Base-by-base conservation (phyloP, 2,888 invertebrate species). In the Andrena chrysosceles region DNA sequence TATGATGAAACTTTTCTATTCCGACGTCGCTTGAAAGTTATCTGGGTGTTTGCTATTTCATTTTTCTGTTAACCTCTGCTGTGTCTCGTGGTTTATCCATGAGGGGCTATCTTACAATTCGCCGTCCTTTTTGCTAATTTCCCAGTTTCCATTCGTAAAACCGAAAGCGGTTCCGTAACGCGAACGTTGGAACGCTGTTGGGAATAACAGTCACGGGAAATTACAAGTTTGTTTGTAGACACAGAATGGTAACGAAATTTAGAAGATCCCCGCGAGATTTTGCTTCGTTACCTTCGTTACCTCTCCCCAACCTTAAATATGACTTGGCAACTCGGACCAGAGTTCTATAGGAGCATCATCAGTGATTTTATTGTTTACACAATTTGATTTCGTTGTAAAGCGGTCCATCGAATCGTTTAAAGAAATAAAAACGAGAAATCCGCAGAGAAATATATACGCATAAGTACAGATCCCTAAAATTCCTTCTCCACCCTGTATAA, bases 231-330 rank as follows among this genome's bases (percentile, higher is more conserved):
- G 81, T 86, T 79, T 71, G 84, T 73, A 82, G 67, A 84, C 67
- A 70, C 33, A 63, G 66, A 48, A 67, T 20, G 23, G 35, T 77
- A 88, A 86, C 67, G 69, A 88, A 88, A 88, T 86, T 84, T 86
- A 59, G 69, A 82, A 77, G 68, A 81, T 77, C 72, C 78, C 68
- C 42, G 60, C 23, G 75, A 79, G 78, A 67, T 70, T 59, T 68
- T 71, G 84, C 79, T 87, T 87, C 84, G 89, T 86, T 87, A 84
- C 70, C 81, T 85, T 75, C 66, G 72, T 77, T 87, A 76, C 73
- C 42, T 13, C 29, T 6, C 13, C 54, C 4, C 23, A 26, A 42
- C 20, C 52, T 26, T 23, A 68, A 68, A 77, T 64, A 69, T n/a
- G 70, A 72, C 73, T 76, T 76, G 56, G 49, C 54, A 86, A 73